Evolutionary conservation across 1,140 invertebrate species (phyloP), one percentile per base, ranked within the genome.

Genomic region (Lutraria rhynchaena): DNA sequence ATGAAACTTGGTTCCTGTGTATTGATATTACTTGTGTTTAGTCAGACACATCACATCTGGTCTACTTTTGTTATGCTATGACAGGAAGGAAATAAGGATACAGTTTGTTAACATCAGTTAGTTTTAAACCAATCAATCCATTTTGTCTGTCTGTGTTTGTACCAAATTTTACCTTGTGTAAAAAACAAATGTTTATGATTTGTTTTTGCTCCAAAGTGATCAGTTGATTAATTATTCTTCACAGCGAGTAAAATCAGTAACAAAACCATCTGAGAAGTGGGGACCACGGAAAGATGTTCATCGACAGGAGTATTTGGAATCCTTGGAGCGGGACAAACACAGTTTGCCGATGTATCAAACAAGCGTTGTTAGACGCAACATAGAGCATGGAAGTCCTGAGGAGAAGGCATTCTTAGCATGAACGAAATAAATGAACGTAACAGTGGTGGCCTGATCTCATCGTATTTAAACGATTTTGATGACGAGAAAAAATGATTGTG

Each of bases 201-300:
- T 46, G 19, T 1, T n/a, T 17, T 51, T 3, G 24, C 5, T 9
- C 35, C n/a, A 53, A 58, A 31, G 31, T 29, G 11, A 19, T 57
- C 69, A 29, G 44, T 24, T n/a, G 19, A n/a, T 19, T n/a, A 58
- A 24, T 41, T 77, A 55, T 55, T 35, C 44, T 83, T 84, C 83
- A 24, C 83, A 90, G 89, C 67, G 87, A 67, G n/a, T 89, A 11
- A 78, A 71, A 37, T 81, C 85, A 46, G 70, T 89, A 41, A 80
- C 73, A 3, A 87, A 75, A 37, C 89, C 90, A 19, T 70, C 83
- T 2, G 57, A 76, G 37, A 78, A 84, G 33, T 91, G 90, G 90
- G 90, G 90, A 49, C 90, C 90, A 27, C 75, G 86, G 35, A 58
- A 80, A 19, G 76, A 78, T 13, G 85, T 88, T 60, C 76, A 89